phyloP scores from a whole-genome alignment of 2,888 invertebrate genomes.

The Eledone cirrhosa region DNA sequence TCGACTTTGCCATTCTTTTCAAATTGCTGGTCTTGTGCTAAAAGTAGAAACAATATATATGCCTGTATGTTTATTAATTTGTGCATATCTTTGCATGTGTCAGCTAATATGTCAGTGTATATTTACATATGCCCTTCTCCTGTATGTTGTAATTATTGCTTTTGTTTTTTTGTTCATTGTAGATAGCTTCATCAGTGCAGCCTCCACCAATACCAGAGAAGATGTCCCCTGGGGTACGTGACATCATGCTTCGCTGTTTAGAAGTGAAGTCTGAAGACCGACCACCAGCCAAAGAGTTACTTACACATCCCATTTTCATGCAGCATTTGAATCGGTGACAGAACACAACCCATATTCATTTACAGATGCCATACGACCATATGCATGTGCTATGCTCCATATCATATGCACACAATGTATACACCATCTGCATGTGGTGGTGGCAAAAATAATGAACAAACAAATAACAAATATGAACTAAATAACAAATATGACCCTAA shows the following conservation, averaged over 20 bases:
- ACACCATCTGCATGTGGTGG: no score
- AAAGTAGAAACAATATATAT: no score
- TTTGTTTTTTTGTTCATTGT: conserved; percentile 34
- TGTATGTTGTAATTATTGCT: conserved; percentile 19
- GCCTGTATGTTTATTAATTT: no score
- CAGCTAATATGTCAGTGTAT: no score
- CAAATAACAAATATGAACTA: no score
- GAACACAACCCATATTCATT: neutral
- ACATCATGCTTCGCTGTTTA: conserved; percentile 66
- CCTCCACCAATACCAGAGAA: conserved; percentile 67
- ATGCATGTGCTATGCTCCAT: neutral
- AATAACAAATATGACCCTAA: no score
- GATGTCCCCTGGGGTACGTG: conserved; percentile 62
- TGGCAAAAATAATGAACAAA: no score
- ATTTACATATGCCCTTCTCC: no score
- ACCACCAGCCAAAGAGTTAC: conserved; percentile 65
- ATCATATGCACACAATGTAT: no score
- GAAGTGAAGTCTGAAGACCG: conserved; percentile 65
- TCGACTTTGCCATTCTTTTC: no score
- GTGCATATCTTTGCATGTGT: no score
- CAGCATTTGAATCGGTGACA: conserved; percentile 23
- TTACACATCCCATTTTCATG: conserved; percentile 65
- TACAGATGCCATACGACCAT: neutral
- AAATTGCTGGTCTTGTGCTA: no score
- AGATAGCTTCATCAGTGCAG: conserved; percentile 68